Evolutionary conservation across 2,888 invertebrate species (phyloP).

Genomic region (Aporophyla lueneburgensis): DNA sequence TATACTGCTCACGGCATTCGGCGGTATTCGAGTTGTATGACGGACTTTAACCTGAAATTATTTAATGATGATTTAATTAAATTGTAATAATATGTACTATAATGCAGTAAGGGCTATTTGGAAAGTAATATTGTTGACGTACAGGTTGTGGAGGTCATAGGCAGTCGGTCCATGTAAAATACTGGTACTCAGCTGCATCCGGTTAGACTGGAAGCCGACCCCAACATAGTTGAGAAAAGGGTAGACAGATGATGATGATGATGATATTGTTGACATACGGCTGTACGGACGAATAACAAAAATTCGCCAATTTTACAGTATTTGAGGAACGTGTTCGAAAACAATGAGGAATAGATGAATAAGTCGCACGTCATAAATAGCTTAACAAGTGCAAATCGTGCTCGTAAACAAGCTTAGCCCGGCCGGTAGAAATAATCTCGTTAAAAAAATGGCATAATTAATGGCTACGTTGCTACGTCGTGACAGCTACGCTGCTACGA

Average conservation of each 20-base stretch:
- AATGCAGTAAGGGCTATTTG: neutral
- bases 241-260: no score
- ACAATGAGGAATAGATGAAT: constrained; percentile 1
- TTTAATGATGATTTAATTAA: neutral
- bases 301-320: neutral
- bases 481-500: neutral
- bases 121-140: no score
- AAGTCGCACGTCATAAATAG: neutral
- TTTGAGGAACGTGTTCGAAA: neutral
- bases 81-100: neutral
- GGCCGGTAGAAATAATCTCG: neutral
- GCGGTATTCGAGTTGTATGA: constrained; percentile 77
- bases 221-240: no score
- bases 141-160: no score
- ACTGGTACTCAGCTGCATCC: no score
- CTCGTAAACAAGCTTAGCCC: neutral
- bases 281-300: no score
- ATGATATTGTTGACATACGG: no score
- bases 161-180: no score
- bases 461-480: neutral
- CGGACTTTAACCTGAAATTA: constrained; percentile 80
- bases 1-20: constrained; percentile 67
- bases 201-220: no score
- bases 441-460: neutral
- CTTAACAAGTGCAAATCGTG: neutral